Conservation (phyloP, 2,888 invertebrate species). For the Harpagoxenus sublaevis region DNA sequence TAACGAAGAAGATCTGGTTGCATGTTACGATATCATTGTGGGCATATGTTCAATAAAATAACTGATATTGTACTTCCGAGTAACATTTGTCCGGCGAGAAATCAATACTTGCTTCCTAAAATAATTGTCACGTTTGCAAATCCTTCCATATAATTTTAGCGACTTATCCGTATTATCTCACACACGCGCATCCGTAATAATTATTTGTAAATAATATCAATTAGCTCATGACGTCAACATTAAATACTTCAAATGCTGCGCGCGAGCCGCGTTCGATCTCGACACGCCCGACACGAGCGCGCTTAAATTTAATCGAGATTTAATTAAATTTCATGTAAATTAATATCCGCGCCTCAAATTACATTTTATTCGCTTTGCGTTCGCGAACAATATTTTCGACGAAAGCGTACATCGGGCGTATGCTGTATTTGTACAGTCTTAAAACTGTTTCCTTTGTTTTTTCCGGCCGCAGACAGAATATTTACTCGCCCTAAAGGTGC, state of each 20-base stretch:
- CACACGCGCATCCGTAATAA: background rate
- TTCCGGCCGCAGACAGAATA: conserved; percentile 16
- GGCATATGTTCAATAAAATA: conserved; percentile 15
- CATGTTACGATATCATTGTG: background rate
- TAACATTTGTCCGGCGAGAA: conserved; percentile 9
- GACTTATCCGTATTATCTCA: background rate
- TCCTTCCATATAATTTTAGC: conserved; percentile 13
- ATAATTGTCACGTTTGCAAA: background rate
- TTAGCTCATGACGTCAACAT: conserved; percentile 35
- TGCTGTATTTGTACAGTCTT: background rate
- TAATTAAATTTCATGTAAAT: conserved; percentile 53
- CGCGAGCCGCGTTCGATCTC: conserved; percentile 26
- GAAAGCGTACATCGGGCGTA: background rate
- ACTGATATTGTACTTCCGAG: background rate
- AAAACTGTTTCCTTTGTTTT: conserved; percentile 19
- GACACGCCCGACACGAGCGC: conserved; percentile 10
- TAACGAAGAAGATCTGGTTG: conserved; percentile 9
- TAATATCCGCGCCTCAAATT: conserved; percentile 42
- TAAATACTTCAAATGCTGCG: conserved; percentile 41
- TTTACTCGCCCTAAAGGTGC: background rate
- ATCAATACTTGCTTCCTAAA: conserved; percentile 14
- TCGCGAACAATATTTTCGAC: conserved; percentile 28
- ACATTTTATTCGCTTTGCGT: conserved; percentile 41
- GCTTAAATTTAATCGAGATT: conserved; percentile 48
- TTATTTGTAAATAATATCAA: conserved; percentile 47